These are phyloP conservation scores for Corythornis madagascariensis DNA, from an alignment of 2,113 vertebrate species.

Conservation along the genomic window DNA sequence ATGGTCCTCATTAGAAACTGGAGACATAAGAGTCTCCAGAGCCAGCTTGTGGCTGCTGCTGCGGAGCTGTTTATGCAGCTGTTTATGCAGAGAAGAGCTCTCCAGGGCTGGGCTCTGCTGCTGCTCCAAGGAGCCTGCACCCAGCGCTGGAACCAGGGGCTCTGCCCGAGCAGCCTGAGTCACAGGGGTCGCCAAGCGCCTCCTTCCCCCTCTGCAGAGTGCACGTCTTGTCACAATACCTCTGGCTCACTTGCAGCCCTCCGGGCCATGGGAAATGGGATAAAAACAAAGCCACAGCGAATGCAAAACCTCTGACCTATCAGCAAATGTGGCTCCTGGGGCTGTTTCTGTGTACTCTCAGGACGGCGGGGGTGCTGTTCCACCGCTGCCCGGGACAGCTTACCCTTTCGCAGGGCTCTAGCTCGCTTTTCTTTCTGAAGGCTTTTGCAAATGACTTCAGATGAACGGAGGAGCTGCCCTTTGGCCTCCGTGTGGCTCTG, in stretches of 20 bases:
- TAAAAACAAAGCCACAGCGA: neutral
- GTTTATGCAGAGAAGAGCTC: conserved; percentile 13
- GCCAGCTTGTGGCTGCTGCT: neutral
- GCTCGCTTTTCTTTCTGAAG: neutral
- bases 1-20: conserved; percentile 24
- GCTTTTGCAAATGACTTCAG: neutral
- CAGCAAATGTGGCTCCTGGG: neutral
- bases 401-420: neutral
- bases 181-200: neutral
- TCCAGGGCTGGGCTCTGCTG: neutral
- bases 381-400: neutral
- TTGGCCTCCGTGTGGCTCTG: neutral
- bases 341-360: neutral
- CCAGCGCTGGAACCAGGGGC: neutral
- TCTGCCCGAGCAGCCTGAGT: neutral
- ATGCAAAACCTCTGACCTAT: neutral
- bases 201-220: neutral
- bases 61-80: conserved; percentile 49
- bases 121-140: neutral
- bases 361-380: fast-evolving
- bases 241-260: neutral
- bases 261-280: neutral
- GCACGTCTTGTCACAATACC: neutral
- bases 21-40: conserved; percentile 21
- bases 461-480: neutral